Evolutionary conservation across 2,113 vertebrate species (phyloP).

Genomic region (Notothenia rossii): DNA sequence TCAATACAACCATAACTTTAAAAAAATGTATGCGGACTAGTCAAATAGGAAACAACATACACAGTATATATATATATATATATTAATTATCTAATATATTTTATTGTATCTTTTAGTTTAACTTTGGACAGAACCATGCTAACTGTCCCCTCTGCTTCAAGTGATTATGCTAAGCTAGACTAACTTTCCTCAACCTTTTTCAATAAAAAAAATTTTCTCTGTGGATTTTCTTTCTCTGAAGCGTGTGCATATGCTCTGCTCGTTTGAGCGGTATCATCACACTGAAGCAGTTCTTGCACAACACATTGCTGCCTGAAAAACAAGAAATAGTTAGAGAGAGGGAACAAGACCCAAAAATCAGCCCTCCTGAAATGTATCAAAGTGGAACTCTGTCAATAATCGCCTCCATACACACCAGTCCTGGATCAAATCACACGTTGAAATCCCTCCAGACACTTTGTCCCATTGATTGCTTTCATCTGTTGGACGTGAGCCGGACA

Average conservation of each 20-base stretch:
- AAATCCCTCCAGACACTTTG: constrained; percentile 37
- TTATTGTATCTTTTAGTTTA: too few species aligned
- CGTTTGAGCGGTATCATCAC: not conserved
- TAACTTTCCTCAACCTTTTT: not conserved
- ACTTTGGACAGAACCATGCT: not conserved
- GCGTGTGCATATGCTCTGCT: not conserved
- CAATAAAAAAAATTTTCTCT: not conserved
- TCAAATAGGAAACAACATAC: too few species aligned
- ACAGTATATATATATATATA: too few species aligned
- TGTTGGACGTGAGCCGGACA: not conserved
- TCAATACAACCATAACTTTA: too few species aligned
- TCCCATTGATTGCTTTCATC: constrained; percentile 38
- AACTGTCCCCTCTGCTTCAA: not conserved
- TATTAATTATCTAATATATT: too few species aligned
- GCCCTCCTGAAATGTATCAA: not conserved
- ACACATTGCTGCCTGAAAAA: not conserved
- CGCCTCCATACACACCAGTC: constrained; percentile 54
- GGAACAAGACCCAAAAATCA: not conserved
- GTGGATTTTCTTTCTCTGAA: not conserved
- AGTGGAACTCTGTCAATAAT: constrained; percentile 56
- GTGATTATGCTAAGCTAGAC: constrained; percentile 23
- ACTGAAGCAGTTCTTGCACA: not conserved
- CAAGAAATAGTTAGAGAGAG: not conserved
- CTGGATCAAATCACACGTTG: constrained; percentile 25
- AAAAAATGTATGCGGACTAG: too few species aligned